Conservation (phyloP, 2,797 vertebrate species). For the Tapera naevia region DNA sequence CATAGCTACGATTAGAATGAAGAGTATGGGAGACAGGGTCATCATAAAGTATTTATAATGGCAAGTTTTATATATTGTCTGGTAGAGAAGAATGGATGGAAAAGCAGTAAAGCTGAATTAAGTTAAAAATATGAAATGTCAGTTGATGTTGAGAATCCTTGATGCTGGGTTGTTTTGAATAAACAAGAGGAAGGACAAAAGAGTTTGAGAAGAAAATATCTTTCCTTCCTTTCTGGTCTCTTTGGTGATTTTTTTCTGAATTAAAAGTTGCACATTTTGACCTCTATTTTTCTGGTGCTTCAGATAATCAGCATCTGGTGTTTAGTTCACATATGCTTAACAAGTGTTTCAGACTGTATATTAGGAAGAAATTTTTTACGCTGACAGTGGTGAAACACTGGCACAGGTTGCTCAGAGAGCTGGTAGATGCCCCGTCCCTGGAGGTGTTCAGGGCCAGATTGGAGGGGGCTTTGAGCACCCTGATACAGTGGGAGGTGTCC, state of each 20-base stretch:
- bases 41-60: slow-evolving; percentile 66
- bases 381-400: background rate
- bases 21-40: slow-evolving; percentile 41
- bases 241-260: background rate
- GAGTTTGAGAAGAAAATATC: background rate
- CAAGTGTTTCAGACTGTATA: background rate
- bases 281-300: background rate
- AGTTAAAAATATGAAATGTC: slow-evolving; percentile 62
- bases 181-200: slow-evolving; percentile 34
- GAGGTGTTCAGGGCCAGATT: background rate
- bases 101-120: slow-evolving; percentile 55
- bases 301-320: background rate
- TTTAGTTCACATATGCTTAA: background rate
- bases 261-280: background rate
- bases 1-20: slow-evolving; percentile 56
- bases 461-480: background rate
- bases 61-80: slow-evolving; percentile 26
- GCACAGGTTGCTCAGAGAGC: background rate
- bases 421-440: background rate
- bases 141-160: slow-evolving; percentile 6
- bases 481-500: background rate
- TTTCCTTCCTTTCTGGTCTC: background rate
- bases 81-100: slow-evolving; percentile 48
- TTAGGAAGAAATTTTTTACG: background rate
- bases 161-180: background rate